phyloP scores from a whole-genome alignment of 1,140 invertebrate species.

The Atopsyche davidsoni region DNA sequence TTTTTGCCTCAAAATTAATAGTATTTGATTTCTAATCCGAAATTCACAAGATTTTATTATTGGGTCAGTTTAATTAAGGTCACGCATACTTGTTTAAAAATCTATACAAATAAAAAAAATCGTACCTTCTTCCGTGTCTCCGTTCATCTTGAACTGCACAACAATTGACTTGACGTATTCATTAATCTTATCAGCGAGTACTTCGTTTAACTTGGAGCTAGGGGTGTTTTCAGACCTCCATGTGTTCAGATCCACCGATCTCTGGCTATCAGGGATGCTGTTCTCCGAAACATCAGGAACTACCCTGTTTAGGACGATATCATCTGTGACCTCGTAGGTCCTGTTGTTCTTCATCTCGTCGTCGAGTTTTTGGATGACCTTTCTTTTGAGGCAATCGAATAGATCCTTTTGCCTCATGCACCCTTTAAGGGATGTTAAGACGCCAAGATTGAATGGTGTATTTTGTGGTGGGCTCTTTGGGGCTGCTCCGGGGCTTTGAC shows the following conservation, averaged over 20 bases:
- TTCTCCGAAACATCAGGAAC: slow-evolving; percentile 33
- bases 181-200: slow-evolving; percentile 33
- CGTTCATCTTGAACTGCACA: slow-evolving; percentile 24
- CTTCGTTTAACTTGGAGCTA: slow-evolving; percentile 30
- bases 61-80: too few species aligned
- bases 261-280: slow-evolving; percentile 22
- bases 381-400: slow-evolving; percentile 50
- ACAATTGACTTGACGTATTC: slow-evolving; percentile 24
- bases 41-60: too few species aligned
- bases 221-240: slow-evolving; percentile 10
- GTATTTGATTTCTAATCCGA: too few species aligned
- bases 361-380: slow-evolving; percentile 50
- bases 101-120: slow-evolving; percentile 2
- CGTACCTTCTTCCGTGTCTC: slow-evolving; percentile 18
- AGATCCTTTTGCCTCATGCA: slow-evolving; percentile 38
- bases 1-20: too few species aligned
- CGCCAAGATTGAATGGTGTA: slow-evolving; percentile 9
- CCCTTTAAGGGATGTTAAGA: slow-evolving; percentile 27
- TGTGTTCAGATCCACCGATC: slow-evolving; percentile 29
- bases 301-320: slow-evolving; percentile 49
- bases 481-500: background rate
- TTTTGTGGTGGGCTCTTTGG: background rate
- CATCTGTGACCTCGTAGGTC: slow-evolving; percentile 52
- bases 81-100: too few species aligned
- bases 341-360: slow-evolving; percentile 50